Percentiles rank a stretch among this genome's conserved stretches.
Conservation (phyloP, 2,113 vertebrate genomes). For the Isichthys henryi region DNA sequence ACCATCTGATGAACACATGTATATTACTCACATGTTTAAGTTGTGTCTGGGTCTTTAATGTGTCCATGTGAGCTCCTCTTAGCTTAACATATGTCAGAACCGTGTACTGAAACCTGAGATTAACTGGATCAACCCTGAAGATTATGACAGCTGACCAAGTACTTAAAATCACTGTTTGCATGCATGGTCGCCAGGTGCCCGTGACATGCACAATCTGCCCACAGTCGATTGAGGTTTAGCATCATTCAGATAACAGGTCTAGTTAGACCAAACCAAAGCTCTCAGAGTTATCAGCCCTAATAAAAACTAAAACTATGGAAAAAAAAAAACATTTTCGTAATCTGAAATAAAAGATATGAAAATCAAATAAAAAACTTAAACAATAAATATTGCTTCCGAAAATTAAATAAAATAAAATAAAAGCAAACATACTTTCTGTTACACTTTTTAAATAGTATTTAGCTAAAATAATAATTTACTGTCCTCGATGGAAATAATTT, state of each 20-base stretch:
- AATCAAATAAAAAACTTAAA: not conserved
- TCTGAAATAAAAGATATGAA: not conserved
- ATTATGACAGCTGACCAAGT: not conserved
- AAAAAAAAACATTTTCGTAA: not conserved
- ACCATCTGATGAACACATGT: not conserved
- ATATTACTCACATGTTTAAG: not conserved
- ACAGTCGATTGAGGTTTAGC: not conserved
- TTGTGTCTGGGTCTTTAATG: not conserved
- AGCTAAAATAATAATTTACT: not conserved
- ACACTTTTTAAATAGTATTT: not conserved
- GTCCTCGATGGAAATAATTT: not conserved
- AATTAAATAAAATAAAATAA: not conserved
- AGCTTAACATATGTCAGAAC: not conserved
- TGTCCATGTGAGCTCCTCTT: not conserved
- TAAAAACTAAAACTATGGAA: not conserved
- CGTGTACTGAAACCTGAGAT: not conserved
- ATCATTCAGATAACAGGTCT: not conserved
- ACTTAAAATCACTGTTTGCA: not conserved
- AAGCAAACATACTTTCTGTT: not conserved
- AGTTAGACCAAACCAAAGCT: not conserved
- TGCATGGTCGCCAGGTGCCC: not conserved
- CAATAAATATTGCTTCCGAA: not conserved
- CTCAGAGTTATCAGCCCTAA: not conserved
- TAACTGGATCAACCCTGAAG: not conserved
- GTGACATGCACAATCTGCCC: not conserved